Conservation (phyloP, 2,888 invertebrate genomes). For the Meta bourneti region DNA sequence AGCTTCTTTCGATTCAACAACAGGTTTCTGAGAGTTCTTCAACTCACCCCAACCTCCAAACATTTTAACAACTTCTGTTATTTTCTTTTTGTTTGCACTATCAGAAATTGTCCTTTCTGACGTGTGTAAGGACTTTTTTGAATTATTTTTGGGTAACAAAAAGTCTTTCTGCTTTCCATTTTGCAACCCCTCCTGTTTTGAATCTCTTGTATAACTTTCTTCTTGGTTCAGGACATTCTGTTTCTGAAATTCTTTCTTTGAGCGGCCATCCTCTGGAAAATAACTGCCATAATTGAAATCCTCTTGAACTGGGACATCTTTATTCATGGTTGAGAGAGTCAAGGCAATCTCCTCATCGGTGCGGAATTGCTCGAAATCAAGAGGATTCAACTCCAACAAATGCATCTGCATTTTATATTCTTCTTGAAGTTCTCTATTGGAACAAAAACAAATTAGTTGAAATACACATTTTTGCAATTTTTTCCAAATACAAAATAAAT, state of each 20-base stretch:
- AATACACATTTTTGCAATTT: background rate
- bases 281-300: background rate
- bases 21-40: background rate
- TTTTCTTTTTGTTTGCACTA: conserved; percentile 4
- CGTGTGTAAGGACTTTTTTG: background rate
- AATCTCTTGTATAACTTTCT: background rate
- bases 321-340: background rate
- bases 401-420: conserved; percentile 50
- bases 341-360: background rate
- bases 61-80: conserved; percentile 24
- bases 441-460: background rate
- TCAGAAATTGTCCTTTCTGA: background rate
- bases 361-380: conserved; percentile 21
- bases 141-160: background rate
- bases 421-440: conserved; percentile 36
- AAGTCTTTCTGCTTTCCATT: background rate
- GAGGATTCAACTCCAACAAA: conserved; percentile 24
- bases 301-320: conserved; percentile 2
- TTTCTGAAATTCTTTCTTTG: background rate
- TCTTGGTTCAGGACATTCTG: background rate
- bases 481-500: background rate
- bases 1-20: background rate
- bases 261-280: background rate
- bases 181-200: background rate
- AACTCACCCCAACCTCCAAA: conserved; percentile 56